Evolutionary conservation across 2,797 vertebrate species (phyloP), one percentile per base, ranked within the genome.

Genomic region (Poecile montanus): DNA sequence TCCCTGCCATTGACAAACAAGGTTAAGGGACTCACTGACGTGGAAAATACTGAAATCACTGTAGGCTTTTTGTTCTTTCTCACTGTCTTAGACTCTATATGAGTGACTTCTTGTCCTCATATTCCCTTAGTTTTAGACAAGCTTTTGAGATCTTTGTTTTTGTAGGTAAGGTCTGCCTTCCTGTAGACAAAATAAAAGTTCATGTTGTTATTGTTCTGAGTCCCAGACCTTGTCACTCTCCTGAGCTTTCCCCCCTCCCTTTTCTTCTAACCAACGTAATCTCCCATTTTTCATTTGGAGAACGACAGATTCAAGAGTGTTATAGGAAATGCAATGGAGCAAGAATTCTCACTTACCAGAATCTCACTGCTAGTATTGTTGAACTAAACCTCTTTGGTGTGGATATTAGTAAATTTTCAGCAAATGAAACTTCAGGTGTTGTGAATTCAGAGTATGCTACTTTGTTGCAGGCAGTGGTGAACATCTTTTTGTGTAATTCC

Each of bases 11-110:
- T 96, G 81, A 91, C 62, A 93, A 95, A 95, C 66, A 93, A 93
- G 75, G 87, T 93, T 83, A 95, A 93, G 71, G 63, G 47, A 60
- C 73, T 88, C 79, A 47, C 45, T 76, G 79, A 54, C 88, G 84
- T 74, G 76, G 91, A 96, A 96, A 95, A 84, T 82, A 78, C 13
- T 85, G 79, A 92, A 96, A 94, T 92, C 76, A 85, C 76, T 92
- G 56, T 70, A 85, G 73, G 73, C 79, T 92, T 94, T 78, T 78
- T 91, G 36, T 44, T 89, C 70, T 95, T 89, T 89, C 76, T 92
- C 68, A 75, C 72, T 91, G 80, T 91, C 68, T 92, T 38, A 50
- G 66, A 13, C 56, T 50, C 7, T 44, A 34, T 84, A 32, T 67
- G 32, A 84, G 77, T 73, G 29, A 79, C 83, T 90, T 45, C 68